Evolutionary conservation across 2,113 vertebrate species (phyloP).

Genomic region (Hirundichthys speculiger): DNA sequence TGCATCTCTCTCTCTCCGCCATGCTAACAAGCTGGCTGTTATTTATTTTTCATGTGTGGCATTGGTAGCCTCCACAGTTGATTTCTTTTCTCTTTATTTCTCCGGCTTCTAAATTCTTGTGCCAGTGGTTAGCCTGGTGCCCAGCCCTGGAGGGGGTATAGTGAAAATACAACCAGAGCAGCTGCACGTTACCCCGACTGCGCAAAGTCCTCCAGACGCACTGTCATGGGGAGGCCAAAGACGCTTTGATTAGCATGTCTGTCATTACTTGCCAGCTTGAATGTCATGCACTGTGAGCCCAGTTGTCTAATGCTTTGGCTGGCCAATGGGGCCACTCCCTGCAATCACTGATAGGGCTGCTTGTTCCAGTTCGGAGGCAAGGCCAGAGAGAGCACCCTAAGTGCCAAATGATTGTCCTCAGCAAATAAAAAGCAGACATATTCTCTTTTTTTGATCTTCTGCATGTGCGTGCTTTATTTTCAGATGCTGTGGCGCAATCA

Average conservation of each 20-base stretch:
- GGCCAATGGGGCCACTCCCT: slow-evolving; percentile 52
- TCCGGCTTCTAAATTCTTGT: slow-evolving; percentile 47
- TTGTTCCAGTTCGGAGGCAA: slow-evolving; percentile 45
- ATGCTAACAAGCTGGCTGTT: slow-evolving; percentile 72
- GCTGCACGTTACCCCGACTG: slow-evolving; percentile 57
- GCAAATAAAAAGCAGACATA: slow-evolving; percentile 79
- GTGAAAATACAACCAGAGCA: slow-evolving; percentile 59
- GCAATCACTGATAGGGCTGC: slow-evolving; percentile 67
- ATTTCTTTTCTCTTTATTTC: slow-evolving; percentile 18
- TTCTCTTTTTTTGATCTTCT: slow-evolving; percentile 71
- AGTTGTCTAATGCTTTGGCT: slow-evolving; percentile 61
- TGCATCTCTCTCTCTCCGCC: slow-evolving; percentile 27
- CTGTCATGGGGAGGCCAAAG: slow-evolving; percentile 54
- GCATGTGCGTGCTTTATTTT: slow-evolving; percentile 69
- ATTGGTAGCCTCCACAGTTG: slow-evolving; percentile 51
- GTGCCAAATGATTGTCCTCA: slow-evolving; percentile 72
- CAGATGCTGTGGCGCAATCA: slow-evolving; percentile 72
- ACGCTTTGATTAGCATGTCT: slow-evolving; percentile 71
- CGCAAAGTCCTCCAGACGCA: slow-evolving; percentile 55
- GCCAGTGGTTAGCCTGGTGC: slow-evolving; percentile 65
- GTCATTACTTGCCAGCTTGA: slow-evolving; percentile 66
- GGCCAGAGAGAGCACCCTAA: slow-evolving; percentile 49
- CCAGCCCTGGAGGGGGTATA: slow-evolving; percentile 44
- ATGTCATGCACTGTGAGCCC: slow-evolving; percentile 69
- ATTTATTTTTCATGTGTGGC: slow-evolving; percentile 75